Evolutionary conservation across 2,797 vertebrate species (phyloP), one percentile per base, ranked within the genome.

Genomic region (Eupleurogrammus muticus): DNA sequence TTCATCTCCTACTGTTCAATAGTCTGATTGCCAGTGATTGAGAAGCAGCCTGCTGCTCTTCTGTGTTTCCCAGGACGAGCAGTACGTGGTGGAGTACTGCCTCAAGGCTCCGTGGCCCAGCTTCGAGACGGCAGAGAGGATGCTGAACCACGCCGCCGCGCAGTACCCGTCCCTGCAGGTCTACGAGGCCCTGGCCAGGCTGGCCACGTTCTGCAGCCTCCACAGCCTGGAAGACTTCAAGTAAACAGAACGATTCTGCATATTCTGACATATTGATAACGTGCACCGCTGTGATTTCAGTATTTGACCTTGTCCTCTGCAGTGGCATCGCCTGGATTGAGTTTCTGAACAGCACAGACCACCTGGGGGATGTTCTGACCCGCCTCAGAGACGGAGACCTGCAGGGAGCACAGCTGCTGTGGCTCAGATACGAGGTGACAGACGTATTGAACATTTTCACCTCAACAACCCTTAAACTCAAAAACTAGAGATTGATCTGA

Each of bases 21-120:
- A n/a, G n/a, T n/a, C n/a, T n/a, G n/a, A n/a, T n/a, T n/a, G n/a
- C n/a, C n/a, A n/a, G n/a, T n/a, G n/a, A n/a, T n/a, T n/a, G n/a
- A n/a, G n/a, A n/a, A n/a, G n/a, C n/a, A n/a, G n/a, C n/a, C n/a
- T n/a, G n/a, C n/a, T n/a, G n/a, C n/a, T n/a, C n/a, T n/a, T n/a
- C n/a, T n/a, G n/a, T 58, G 19, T 67, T 47, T 4, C 23, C 34
- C 80, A 99, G 98, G 98, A 99, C 28, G 95, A 94, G 82, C 94
- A 96, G 17, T 99, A 98, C 87, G 96, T 98, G 81, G 96, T 96
- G 70, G 93, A 97, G 75, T 99, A 97, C 81, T 99, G 98, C 85
- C 90, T 99, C 11, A 96, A 93, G 57, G 95, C 96, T 48, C 96
- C 96, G 0, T 99, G 98, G 98, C 95, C 97, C 0, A 95, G 96